Percentiles rank a stretch among this genome's conserved stretches.
Conservation (phyloP, 2,113 vertebrate genomes). For the Oostethus manadensis region DNA sequence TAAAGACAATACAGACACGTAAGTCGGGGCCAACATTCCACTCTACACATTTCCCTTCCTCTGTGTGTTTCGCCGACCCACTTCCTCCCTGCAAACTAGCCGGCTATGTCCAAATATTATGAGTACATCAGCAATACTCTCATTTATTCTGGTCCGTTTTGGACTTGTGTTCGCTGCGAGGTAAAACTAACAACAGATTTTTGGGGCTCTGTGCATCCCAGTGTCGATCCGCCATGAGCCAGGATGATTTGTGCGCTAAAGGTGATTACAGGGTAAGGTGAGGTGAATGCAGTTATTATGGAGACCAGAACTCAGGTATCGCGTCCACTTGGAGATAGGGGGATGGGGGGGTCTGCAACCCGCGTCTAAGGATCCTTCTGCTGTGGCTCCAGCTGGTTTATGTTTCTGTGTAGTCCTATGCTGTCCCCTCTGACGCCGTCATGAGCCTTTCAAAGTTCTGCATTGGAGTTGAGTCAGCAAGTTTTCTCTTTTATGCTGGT, state of each 20-base stretch:
- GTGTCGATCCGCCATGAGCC: constrained; percentile 44
- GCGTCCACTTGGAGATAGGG: constrained; percentile 20
- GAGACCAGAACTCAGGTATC: constrained; percentile 54
- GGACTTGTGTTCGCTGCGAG: constrained; percentile 61
- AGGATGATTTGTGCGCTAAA: constrained; percentile 68
- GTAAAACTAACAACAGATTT: constrained; percentile 74
- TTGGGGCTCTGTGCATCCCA: constrained; percentile 53
- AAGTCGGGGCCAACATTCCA: constrained; percentile 70
- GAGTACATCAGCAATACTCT: constrained; percentile 75
- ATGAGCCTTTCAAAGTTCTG: too few relatives aligned
- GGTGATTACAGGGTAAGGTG: constrained; percentile 25
- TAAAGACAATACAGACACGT: constrained; percentile 77
- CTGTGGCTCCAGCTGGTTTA: too few relatives aligned
- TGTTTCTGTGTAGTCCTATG: too few relatives aligned
- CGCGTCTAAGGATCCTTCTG: too few relatives aligned
- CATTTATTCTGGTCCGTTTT: constrained; percentile 68
- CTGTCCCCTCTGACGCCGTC: too few relatives aligned
- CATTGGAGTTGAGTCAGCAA: too few relatives aligned
- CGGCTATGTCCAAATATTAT: constrained; percentile 76
- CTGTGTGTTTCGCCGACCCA: constrained; percentile 66
- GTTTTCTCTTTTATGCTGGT: too few relatives aligned
- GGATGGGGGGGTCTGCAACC: constrained; percentile 6
- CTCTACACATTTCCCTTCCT: constrained; percentile 71
- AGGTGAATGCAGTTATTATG: constrained; percentile 53
- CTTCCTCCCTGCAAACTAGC: constrained; percentile 71